A percentile compares a stretch with the other conserved stretches of the same genome.
Evolutionary conservation across 2,888 invertebrate species (phyloP).

Genomic region (Fragum whitleyi): DNA sequence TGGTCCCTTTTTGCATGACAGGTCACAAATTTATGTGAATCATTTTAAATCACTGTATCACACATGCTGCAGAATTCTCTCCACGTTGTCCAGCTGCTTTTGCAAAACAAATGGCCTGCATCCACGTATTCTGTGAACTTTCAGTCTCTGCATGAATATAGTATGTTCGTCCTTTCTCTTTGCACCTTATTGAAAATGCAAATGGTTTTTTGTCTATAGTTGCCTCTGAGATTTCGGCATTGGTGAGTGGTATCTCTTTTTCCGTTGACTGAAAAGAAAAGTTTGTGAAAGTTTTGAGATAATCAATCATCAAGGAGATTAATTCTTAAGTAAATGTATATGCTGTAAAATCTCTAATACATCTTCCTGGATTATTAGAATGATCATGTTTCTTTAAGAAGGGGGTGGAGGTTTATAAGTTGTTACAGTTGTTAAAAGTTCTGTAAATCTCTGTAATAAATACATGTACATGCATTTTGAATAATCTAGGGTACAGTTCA

Average conservation of each 20-base stretch:
- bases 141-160: slow-evolving; percentile 84
- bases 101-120: slow-evolving; percentile 85
- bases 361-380: too few relatives aligned
- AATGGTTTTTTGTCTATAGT: slow-evolving; percentile 82
- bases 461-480: too few relatives aligned
- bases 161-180: slow-evolving; percentile 81
- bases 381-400: too few relatives aligned
- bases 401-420: too few relatives aligned
- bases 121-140: slow-evolving; percentile 82
- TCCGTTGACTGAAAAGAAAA: slow-evolving; percentile 75
- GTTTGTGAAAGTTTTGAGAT: slow-evolving; percentile 7
- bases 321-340: too few relatives aligned
- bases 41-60: slow-evolving; percentile 25
- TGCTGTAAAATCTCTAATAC: too few relatives aligned
- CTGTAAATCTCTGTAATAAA: too few relatives aligned
- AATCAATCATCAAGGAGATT: too few relatives aligned
- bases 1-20: too few relatives aligned
- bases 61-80: slow-evolving; percentile 82
- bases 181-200: slow-evolving; percentile 83
- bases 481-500: too few relatives aligned
- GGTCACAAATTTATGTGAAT: not conserved
- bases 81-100: slow-evolving; percentile 81
- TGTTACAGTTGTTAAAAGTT: too few relatives aligned
- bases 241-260: slow-evolving; percentile 81
- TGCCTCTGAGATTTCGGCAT: slow-evolving; percentile 83